Conservation (phyloP, 2,113 vertebrate genomes). For the Todiramphus saurophagus region DNA sequence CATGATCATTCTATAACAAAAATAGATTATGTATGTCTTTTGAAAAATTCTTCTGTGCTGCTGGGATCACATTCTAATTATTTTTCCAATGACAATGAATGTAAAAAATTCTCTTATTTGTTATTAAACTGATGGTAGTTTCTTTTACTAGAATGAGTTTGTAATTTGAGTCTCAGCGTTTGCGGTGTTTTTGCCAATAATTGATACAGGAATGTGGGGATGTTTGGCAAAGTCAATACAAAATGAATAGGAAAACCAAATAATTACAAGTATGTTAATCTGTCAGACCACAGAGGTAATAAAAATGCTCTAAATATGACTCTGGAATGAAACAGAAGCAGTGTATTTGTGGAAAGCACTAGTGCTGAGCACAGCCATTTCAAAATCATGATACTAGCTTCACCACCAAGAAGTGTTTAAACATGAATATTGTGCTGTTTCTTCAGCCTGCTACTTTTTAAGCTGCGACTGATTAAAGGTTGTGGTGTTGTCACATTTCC, state of each 20-base stretch:
- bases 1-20: not conserved
- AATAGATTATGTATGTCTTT: not conserved
- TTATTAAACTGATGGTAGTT: not conserved
- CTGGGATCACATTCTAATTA: slow-evolving; percentile 27
- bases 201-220: not conserved
- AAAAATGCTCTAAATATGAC: not conserved
- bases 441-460: not conserved
- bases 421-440: not conserved
- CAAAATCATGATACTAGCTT: not conserved
- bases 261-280: not conserved
- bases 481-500: not conserved
- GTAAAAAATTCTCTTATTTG: not conserved
- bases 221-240: not conserved
- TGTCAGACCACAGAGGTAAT: not conserved
- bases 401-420: not conserved
- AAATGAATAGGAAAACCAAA: not conserved
- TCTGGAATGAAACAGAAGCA: not conserved
- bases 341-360: not conserved
- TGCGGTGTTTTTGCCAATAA: not conserved
- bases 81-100: not conserved
- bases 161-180: not conserved
- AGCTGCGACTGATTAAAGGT: not conserved
- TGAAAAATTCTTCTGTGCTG: not conserved
- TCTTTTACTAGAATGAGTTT: not conserved
- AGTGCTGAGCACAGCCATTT: not conserved